A percentile compares a stretch with the other conserved stretches of the same genome.
phyloP scores from a whole-genome alignment of 2,888 invertebrate species.

The Eristalis pertinax region DNA sequence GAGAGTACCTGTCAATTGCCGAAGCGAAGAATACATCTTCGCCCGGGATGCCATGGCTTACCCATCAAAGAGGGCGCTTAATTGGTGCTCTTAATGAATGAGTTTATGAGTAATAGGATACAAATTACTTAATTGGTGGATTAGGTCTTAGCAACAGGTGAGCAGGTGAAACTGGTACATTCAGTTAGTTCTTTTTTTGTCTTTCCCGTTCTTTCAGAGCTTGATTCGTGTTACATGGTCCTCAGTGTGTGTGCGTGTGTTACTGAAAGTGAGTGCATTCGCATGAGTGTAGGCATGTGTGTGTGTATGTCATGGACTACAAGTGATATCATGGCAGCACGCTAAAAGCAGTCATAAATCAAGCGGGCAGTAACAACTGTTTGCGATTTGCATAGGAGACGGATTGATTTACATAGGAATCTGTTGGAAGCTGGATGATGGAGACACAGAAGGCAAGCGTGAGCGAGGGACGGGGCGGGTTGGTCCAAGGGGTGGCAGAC shows the following conservation, averaged over 20 bases:
- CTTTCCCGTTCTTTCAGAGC: conserved; percentile 24
- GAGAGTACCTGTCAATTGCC: conserved; percentile 70
- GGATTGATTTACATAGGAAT: conserved; percentile 56
- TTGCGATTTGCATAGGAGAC: conserved; percentile 58
- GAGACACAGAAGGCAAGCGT: not conserved
- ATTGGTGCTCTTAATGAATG: conserved; percentile 72
- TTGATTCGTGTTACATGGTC: conserved; percentile 49
- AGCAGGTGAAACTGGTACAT: conserved; percentile 46
- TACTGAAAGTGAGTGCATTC: not conserved
- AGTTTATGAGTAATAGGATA: conserved; percentile 69
- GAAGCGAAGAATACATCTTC: conserved; percentile 4
- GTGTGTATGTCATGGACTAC: conserved; percentile 12
- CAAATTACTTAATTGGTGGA: conserved; percentile 72
- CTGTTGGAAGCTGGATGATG: not conserved
- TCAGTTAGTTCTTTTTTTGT: not conserved
- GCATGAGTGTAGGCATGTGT: not conserved
- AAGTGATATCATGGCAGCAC: conserved; percentile 30
- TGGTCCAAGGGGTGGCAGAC: not conserved
- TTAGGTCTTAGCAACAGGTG: conserved; percentile 56
- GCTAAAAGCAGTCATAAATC: conserved; percentile 72
- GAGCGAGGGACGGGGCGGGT: not conserved
- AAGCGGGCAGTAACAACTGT: conserved; percentile 50
- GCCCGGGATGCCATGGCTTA: not conserved
- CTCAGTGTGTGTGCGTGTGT: not conserved
- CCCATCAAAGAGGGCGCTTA: conserved; percentile 63